Evolutionary conservation across 2,888 invertebrate species (phyloP), one percentile per base, ranked within the genome.

Genomic region (Sericinus montela): DNA sequence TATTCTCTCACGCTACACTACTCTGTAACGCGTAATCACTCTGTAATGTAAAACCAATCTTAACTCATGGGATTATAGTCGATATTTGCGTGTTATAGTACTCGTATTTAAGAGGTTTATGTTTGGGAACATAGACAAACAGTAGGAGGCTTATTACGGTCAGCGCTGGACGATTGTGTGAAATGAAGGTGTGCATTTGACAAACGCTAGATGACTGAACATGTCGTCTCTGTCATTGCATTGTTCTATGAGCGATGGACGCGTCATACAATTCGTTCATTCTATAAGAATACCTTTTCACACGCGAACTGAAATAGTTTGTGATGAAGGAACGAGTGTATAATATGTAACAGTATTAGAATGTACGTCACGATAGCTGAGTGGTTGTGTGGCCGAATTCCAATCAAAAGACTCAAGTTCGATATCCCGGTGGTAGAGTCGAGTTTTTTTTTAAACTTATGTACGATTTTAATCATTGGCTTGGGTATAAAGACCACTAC

Each of bases 141-240:
- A 63, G 63, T 67, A 65, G 69, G 67, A 65, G 65, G 64, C 70
- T 68, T 68, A 70, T 69, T 67, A 69, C 50, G 48, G 53, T 46
- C 45, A 55, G 56, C 53, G 53, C 53, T 57, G 66, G 50, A 53
- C 57, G 56, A 53, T n/a, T 59, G 66, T 68, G 69, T 55, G 69
- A 68, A 68, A 30, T 53, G 55, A 56, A 55, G 59, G 65, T 55
- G 60, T 69, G 70, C 53, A 52, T 53, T 55, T 67, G 70, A 71
- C 70, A 67, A 60, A 56, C 55, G 48, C 55, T 52, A 60, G 58
- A 61, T 58, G 53, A 59, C 59, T 53, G 64, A 57, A 5, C 19
- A 19, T 2, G 19, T 19, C 19, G 19, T 5, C 58, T 62, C 19
- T 35, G 55, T 57, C 49, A 58, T 65, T 63, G 66, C 63, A 58